Evolutionary conservation across 2,113 vertebrate species (phyloP).

Genomic region (Dryoscopus gambensis): DNA sequence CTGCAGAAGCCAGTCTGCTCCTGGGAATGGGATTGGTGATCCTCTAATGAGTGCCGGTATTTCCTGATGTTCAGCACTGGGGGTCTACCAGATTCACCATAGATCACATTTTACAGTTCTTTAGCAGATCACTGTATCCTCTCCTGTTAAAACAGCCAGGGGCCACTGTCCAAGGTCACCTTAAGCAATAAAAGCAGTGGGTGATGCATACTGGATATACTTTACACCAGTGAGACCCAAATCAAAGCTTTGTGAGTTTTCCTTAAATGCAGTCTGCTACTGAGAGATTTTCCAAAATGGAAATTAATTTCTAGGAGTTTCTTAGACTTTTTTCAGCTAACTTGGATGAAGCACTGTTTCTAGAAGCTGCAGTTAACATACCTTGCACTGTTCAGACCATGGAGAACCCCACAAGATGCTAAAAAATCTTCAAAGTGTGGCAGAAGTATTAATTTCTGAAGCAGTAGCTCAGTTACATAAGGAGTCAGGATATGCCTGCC

Average conservation of each 20-base stretch:
- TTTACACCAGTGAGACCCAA: neutral
- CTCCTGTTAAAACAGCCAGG: neutral
- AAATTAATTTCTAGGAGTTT: neutral
- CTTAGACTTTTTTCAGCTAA: neutral
- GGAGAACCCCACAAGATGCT: neutral
- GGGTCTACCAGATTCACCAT: rapidly evolving
- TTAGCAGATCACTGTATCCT: neutral
- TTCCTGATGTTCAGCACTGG: neutral
- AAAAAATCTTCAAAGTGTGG: neutral
- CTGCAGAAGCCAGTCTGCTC: neutral
- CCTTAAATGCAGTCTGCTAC: neutral
- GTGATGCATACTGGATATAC: rapidly evolving
- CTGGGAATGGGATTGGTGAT: neutral
- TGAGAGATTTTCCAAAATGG: neutral
- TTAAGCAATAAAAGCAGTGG: neutral
- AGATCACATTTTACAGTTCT: neutral
- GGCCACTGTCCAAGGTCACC: neutral
- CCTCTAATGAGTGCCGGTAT: rapidly evolving
- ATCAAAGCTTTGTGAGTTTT: neutral
- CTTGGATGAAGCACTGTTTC: neutral
- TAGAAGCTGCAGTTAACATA: neutral
- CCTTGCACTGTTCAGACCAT: neutral
- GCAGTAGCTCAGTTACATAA: neutral
- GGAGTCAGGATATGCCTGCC: neutral
- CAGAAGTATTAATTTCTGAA: neutral